Evolutionary conservation across 2,888 invertebrate genomes (phyloP).

Genomic region (Napeogenes sylphis): DNA sequence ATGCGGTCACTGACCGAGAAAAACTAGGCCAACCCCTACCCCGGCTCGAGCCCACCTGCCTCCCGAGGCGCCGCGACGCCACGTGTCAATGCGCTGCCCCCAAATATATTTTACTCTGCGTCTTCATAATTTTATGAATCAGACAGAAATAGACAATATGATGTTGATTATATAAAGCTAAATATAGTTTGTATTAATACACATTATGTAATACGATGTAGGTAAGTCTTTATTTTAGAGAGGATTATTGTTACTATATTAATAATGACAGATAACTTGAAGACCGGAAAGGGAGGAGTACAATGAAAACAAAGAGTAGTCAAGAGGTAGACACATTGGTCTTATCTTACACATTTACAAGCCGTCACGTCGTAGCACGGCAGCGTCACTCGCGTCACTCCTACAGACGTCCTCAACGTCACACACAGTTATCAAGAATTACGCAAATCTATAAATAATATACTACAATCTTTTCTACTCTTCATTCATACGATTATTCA

Average conservation of each 20-base stretch:
- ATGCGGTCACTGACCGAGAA: constrained; percentile 65
- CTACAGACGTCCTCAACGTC: constrained; percentile 10
- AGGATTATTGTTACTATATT: too few species aligned
- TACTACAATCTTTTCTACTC: constrained; percentile 13
- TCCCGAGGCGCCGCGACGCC: constrained; percentile 45
- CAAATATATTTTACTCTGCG: constrained; percentile 24
- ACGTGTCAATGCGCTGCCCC: constrained; percentile 45
- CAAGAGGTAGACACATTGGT: too few species aligned
- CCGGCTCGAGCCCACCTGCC: constrained; percentile 31
- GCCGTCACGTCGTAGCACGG: constrained; percentile 44
- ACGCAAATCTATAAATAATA: constrained; percentile 35
- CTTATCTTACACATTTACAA: constrained; percentile 9
- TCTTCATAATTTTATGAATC: too few species aligned
- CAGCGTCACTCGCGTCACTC: constrained; percentile 30
- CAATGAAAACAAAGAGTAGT: too few species aligned
- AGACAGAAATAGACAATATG: too few species aligned
- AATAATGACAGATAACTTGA: too few species aligned
- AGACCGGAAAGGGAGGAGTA: too few species aligned
- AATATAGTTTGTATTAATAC: too few species aligned
- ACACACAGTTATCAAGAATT: constrained; percentile 33
- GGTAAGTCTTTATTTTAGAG: too few species aligned
- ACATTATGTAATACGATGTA: too few species aligned
- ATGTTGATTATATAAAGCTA: too few species aligned
- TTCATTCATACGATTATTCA: too few species aligned
- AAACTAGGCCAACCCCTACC: constrained; percentile 67